Evolutionary conservation across 2,113 vertebrate genomes (phyloP), one percentile per base, ranked within the genome.

Genomic region (Coryphaenoides rupestris): DNA sequence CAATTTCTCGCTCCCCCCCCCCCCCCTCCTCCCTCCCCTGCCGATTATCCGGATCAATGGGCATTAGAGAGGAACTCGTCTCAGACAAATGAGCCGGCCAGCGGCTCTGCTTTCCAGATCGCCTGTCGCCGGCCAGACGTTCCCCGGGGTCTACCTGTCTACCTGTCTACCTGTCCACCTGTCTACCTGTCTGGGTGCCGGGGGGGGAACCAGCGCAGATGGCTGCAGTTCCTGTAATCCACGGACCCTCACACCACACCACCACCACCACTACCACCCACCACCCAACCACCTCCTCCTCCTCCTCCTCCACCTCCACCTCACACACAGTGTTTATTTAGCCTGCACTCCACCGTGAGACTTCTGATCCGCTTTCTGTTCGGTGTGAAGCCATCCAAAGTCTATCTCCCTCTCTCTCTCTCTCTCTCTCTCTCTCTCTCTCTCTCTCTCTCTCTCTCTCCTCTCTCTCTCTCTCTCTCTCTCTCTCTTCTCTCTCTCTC

Each of bases 1-100:
- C 33, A 40, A 40, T 40, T 40, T 40, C 33, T 40, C 33, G 9
- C 33, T n/a, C n/a, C 78, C 63, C 16, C 55, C 65, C 26, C 70
- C 55, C 73, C 82, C 77, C 78, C 61, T 57, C 55, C 74, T 73
- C 79, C 82, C 83, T 80, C 72, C 65, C 72, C 66, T 67, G 72
- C 86, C 74, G 84, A 89, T 89, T 87, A 86, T 74, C 77, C 75
- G 73, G 84, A 86, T 87, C 84, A 86, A 72, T 76, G 70, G 68
- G 83, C 58, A 81, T 89, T 89, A 83, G 76, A 83, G 76, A 70
- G 70, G 87, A 84, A 58, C 81, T 46, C 64, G 62, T 24, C 47
- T 55, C 77, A 67, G 62, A 56, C 40, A 58, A 60, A 40, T 14
- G 13, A 14, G n/a, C 17, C 15, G 10, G 53, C 62, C 57, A 10